Evolutionary conservation across 2,888 invertebrate species (phyloP).

Genomic region (Caenorhabditis sinica): DNA sequence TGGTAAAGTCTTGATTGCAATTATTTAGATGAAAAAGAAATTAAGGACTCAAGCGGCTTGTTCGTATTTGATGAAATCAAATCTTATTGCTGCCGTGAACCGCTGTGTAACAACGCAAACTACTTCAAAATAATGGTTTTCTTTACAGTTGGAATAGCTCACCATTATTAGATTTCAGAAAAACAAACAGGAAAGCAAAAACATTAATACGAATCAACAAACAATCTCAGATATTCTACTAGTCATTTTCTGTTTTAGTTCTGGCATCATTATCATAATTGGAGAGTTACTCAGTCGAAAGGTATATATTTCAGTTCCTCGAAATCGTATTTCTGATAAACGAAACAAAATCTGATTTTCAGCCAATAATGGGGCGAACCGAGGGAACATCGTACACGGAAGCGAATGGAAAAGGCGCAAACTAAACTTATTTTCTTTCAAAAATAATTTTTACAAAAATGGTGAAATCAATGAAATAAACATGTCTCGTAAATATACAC

Average conservation of each 20-base stretch:
- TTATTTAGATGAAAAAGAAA: neutral
- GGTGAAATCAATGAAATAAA: neutral
- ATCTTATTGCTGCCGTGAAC: constrained; percentile 16
- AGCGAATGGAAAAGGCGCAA: neutral
- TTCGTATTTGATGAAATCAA: constrained; percentile 6
- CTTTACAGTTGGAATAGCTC: no score
- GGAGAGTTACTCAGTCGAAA: neutral
- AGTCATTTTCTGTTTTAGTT: neutral
- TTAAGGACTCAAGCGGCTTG: constrained; percentile 29
- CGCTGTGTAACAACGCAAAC: constrained; percentile 15
- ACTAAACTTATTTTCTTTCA: neutral
- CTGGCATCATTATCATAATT: neutral
- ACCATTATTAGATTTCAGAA: neutral
- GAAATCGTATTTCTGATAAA: neutral
- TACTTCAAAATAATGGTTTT: constrained; percentile 17
- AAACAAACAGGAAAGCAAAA: neutral
- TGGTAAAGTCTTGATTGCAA: neutral
- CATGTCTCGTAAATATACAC: constrained; percentile 44
- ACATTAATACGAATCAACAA: neutral
- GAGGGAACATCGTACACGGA: neutral
- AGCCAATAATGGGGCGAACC: constrained; percentile 28
- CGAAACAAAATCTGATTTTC: neutral
- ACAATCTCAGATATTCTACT: neutral
- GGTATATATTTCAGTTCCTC: neutral
- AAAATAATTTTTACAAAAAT: neutral